Evolutionary conservation across 2,888 invertebrate genomes (phyloP), one percentile per base, ranked within the genome.

Genomic region (Fragum whitleyi): DNA sequence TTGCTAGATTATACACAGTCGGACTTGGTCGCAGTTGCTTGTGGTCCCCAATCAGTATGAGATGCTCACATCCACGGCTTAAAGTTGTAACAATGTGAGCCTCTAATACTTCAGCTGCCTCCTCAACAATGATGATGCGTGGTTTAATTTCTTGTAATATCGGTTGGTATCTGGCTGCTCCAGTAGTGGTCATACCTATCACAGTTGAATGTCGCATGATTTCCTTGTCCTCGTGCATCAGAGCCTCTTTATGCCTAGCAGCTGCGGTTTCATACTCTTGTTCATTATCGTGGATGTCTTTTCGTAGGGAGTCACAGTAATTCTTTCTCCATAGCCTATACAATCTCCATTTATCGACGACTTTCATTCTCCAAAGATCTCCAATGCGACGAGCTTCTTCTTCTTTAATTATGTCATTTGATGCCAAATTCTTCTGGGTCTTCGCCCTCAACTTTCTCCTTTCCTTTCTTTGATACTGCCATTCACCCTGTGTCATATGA

Each of bases 71-170:
- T 65, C 95, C 94, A 28, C 95, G 93, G 0, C 96, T 96, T 23
- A 98, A 94, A 0, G 97, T 96, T 0, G 96, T 96, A 0, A 97
- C 94, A 16, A 97, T 96, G 91, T 98, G 97, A 0, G 96, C 95
- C 92, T 98, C 98, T 47, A 97, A 93, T 0, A 97, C 96, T 94
- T 97, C 97, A 0, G 97, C 97, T 0, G 97, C 97, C 94, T 98
- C 98, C 93, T 98, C 98, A 1, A 98, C 96, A 21, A 95, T 92
- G 16, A 95, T 92, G 67, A 94, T 92, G 42, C 89, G 89, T 9
- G 94, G 94, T 23, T 91, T 85, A 23, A 95, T 88, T 28, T 88
- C 85, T 75, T 89, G 89, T 36, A 93, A 86, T 7, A 93, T 77
- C 6, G 83, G 47, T 23, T 90, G 90, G 77, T 92, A 93, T 51